Evolutionary conservation across 2,113 vertebrate species (phyloP).

Genomic region (Dunckerocampus dactyliophorus): DNA sequence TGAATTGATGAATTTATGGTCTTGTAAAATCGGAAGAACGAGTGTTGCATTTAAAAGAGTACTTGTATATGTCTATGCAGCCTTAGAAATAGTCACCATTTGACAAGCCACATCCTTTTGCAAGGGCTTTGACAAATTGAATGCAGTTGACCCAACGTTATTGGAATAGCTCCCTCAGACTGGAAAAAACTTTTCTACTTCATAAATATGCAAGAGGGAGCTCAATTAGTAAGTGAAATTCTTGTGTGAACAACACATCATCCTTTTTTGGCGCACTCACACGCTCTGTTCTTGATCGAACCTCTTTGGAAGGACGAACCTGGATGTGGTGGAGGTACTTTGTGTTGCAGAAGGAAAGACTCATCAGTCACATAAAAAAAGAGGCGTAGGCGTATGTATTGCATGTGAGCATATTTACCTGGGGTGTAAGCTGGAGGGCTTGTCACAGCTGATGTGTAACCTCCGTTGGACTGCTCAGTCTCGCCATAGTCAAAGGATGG

Average conservation of each 20-base stretch:
- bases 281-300: slow-evolving; percentile 54
- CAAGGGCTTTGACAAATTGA: slow-evolving; percentile 10
- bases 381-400: too few species aligned
- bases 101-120: slow-evolving; percentile 6
- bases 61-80: slow-evolving; percentile 22
- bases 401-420: slow-evolving; percentile 41
- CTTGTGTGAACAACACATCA: slow-evolving; percentile 1
- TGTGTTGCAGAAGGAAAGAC: slow-evolving; percentile 37
- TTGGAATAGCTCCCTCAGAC: not conserved
- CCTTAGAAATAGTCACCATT: not conserved
- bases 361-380: slow-evolving; percentile 26
- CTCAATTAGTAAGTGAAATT: slow-evolving; percentile 5
- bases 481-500: slow-evolving; percentile 78
- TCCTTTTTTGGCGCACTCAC: slow-evolving; percentile 61
- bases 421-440: slow-evolving; percentile 50
- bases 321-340: slow-evolving; percentile 40
- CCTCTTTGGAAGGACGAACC: slow-evolving; percentile 49
- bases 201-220: slow-evolving; percentile 11
- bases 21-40: not conserved
- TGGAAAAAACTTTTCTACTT: slow-evolving; percentile 2
- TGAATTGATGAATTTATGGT: not conserved
- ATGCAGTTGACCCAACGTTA: slow-evolving; percentile 27
- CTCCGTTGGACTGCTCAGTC: slow-evolving; percentile 79
- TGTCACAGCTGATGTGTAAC: slow-evolving; percentile 58
- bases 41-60: slow-evolving; percentile 3